Evolutionary conservation across 2,888 invertebrate genomes (phyloP), one percentile per base, ranked within the genome.

Genomic region (Caenorhabditis sulstoni): DNA sequence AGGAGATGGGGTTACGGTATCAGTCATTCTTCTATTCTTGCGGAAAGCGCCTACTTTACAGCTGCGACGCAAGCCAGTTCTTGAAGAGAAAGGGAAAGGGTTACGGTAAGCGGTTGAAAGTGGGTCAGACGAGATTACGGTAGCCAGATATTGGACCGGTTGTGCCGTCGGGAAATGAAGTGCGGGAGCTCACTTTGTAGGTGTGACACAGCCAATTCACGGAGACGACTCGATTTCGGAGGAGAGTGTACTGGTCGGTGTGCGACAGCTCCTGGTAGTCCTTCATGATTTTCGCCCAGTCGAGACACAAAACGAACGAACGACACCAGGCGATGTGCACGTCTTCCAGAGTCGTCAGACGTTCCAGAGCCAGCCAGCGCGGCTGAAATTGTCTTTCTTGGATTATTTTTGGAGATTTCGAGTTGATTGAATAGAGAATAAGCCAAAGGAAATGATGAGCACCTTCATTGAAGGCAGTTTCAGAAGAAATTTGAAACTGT

Each of bases 171-270:
- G n/a, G n/a, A n/a, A n/a, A n/a, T n/a, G 29, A 29, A 29, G 3
- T 29, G 29, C 29, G 3, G 29, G 4, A 29, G 29, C 23, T 52
- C 39, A 82, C 81, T 66, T 86, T 86, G 79, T 85, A 86, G 4
- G 86, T 85, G 70, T 86, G 86, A 57, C 84, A 85, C 29, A 86
- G 71, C 86, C 86, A 86, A 70, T 86, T 86, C 16, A 86, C 85
- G 9, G 85, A 86, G 4, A 86, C 85, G 7, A 86, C 82, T 39
- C 86, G 82, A 79, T 85, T 84, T 23, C 86, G 55, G 0, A 86
- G 78, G 22, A 85, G 67, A 7, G 82, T 85, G 65, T 81, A 86
- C 62, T 85, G 85, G 66, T 86, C 86, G 14, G 66, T 35, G 1
- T 65, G 74, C 16, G 84, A 78, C 3, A 86, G 68, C 16, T 82